Conservation (phyloP, 1,140 invertebrate genomes). For the Cataglyphis hispanica region DNA sequence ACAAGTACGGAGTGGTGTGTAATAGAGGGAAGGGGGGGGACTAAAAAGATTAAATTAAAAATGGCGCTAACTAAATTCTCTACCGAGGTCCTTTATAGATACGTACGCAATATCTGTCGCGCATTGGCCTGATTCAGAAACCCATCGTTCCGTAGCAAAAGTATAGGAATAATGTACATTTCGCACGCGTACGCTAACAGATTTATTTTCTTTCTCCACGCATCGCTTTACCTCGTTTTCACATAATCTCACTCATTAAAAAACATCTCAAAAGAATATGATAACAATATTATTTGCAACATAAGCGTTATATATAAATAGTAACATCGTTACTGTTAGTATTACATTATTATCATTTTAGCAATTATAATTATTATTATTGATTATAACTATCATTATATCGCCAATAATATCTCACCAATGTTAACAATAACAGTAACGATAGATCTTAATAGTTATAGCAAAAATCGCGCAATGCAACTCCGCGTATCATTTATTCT, state of each 20-base stretch:
- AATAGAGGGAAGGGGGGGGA: neutral
- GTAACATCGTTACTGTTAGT: constrained; percentile 68
- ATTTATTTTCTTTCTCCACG: neutral
- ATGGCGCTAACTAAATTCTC: constrained; percentile 66
- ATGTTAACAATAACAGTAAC: constrained; percentile 69
- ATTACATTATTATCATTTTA: constrained; percentile 55
- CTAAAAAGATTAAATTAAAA: constrained; percentile 71
- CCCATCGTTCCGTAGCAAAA: neutral
- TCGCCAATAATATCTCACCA: constrained; percentile 62
- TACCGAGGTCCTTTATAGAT: constrained; percentile 56
- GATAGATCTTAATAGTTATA: constrained; percentile 58
- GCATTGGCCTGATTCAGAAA: constrained; percentile 18
- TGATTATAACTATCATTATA: constrained; percentile 27
- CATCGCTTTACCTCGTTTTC: constrained; percentile 18
- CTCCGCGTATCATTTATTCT: constrained; percentile 15
- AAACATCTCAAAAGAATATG: constrained; percentile 68
- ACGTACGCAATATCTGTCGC: constrained; percentile 42
- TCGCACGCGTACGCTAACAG: neutral
- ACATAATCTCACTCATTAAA: constrained; percentile 63
- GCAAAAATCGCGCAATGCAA: constrained; percentile 44
- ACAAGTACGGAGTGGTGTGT: constrained; percentile 67
- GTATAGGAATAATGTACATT: constrained; percentile 64
- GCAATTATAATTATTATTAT: constrained; percentile 38
- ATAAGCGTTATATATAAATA: constrained; percentile 63
- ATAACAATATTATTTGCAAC: constrained; percentile 65